Base-by-base conservation (phyloP, 2,888 invertebrate species). In the Vandiemenella viatica region DNA sequence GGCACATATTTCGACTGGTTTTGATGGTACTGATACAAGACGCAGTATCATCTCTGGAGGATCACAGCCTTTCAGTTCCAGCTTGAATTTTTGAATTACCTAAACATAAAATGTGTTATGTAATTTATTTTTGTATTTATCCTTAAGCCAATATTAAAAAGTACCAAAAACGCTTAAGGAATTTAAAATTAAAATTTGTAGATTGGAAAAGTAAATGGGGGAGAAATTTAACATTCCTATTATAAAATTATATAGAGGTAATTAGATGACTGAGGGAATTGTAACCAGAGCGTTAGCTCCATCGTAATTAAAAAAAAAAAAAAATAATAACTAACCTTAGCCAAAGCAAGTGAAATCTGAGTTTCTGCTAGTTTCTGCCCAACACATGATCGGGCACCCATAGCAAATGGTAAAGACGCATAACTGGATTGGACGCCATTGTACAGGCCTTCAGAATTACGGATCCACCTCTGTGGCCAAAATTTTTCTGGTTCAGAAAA, bases 321-420 rank as follows among this genome's bases (percentile, higher is more conserved):
- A n/a, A n/a, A n/a, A n/a, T n/a, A 21, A 5, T 16, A 38, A 55
- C 56, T 62, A 70, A 83, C 83, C 72, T 80, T 74, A 20, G 70
- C 69, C 41, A 87, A 61, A 10, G 84, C 70, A 41, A 79, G 69
- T 51, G 77, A 72, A 59, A 91, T 72, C 67, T 89, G 87, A 43
- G 74, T 66, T 63, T 85, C 79, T 0, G 90, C 89, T 55, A 91
- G 72, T 61, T 82, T 83, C 59, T 75, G 77, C 0, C 91, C 91
- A 55, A 91, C 75, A 62, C 91, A 91, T 15, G 87, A 83, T 52
- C 90, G 74, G 18, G 77, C 74, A 0, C 91, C 90, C 54, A 86
- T 70, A 1, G 87, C 87, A 65, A 90, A 91, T 5, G 91, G 90
- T 47, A 90, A 59, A 48, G 79, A 79, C 6, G 83, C 87, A 59